phyloP scores from a whole-genome alignment of 2,888 invertebrate species.

The Drosophila recens region DNA sequence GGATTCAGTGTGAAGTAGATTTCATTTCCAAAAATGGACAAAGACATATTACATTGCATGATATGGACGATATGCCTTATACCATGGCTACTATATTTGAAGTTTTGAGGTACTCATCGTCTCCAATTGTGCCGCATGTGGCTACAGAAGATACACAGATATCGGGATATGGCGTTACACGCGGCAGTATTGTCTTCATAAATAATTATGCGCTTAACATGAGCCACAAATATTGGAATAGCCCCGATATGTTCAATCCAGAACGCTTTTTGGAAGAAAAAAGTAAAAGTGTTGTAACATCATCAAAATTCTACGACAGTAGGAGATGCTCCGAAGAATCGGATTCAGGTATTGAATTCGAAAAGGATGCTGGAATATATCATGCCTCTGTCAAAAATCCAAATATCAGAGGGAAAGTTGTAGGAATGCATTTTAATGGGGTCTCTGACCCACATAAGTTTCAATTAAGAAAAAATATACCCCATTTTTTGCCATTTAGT shows the following conservation, averaged over 20 bases:
- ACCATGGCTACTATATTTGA: constrained; percentile 93
- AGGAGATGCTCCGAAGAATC: constrained; percentile 85
- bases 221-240: constrained; percentile 90
- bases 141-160: constrained; percentile 91
- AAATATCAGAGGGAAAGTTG: neutral
- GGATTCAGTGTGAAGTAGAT: constrained; percentile 90
- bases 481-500: constrained; percentile 94
- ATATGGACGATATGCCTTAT: constrained; percentile 90
- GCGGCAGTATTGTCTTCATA: constrained; percentile 92
- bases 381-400: neutral
- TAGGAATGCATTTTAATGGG: constrained; percentile 5
- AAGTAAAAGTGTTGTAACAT: neutral
- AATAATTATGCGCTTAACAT: constrained; percentile 93
- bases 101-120: constrained; percentile 91
- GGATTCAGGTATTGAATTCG: constrained; percentile 87
- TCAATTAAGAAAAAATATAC: constrained; percentile 86
- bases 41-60: constrained; percentile 88
- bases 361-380: constrained; percentile 71
- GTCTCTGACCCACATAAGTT: constrained; percentile 10
- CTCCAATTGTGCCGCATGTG: constrained; percentile 96
- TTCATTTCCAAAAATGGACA: constrained; percentile 86
- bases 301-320: constrained; percentile 19
- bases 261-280: constrained; percentile 89
- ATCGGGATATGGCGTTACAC: constrained; percentile 89
- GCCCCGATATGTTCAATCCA: constrained; percentile 91